Conservation (phyloP, 2,113 vertebrate genomes). For the Stegastes partitus region DNA sequence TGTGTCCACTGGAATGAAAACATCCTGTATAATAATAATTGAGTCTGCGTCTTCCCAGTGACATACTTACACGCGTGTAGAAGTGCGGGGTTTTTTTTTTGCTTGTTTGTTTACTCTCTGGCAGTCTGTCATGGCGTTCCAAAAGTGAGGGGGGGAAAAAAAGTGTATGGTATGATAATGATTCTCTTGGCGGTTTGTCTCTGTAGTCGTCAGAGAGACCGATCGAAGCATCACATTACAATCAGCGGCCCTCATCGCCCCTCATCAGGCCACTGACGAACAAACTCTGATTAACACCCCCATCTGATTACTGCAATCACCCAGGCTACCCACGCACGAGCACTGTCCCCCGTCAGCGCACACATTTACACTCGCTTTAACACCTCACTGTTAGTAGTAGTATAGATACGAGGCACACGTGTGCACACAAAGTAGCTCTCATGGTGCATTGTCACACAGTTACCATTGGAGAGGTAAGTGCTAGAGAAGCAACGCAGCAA, state of each 20-base stretch:
- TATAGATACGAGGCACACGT: conserved; percentile 9
- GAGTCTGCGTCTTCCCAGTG: conserved; percentile 33
- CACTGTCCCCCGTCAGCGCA: conserved; percentile 61
- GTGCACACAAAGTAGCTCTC: conserved; percentile 51
- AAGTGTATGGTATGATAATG: conserved; percentile 64
- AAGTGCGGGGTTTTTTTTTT: conserved; percentile 44
- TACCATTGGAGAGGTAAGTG: conserved; percentile 44
- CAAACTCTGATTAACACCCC: conserved; percentile 87
- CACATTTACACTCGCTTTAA: conserved; percentile 29
- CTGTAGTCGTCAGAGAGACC: conserved; percentile 66
- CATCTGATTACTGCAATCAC: conserved; percentile 89
- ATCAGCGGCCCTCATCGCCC: conserved; percentile 84
- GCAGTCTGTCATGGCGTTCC: conserved; percentile 39
- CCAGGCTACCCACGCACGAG: conserved; percentile 66
- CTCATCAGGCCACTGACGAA: conserved; percentile 86
- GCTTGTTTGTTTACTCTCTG: conserved; percentile 79
- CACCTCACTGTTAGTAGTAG: conserved; percentile 19
- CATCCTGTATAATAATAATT: conserved; percentile 52
- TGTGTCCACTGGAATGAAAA: conserved; percentile 66
- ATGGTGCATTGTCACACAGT: conserved; percentile 39
- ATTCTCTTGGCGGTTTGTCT: conserved; percentile 73
- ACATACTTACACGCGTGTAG: conserved; percentile 25
- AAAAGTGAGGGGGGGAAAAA: conserved; percentile 1
- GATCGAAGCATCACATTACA: conserved; percentile 84
- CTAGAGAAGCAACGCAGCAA: conserved; percentile 34